These are phyloP conservation scores for Nannoperca australis DNA, from an alignment of 2,797 vertebrate species.

Conservation along the genomic window DNA sequence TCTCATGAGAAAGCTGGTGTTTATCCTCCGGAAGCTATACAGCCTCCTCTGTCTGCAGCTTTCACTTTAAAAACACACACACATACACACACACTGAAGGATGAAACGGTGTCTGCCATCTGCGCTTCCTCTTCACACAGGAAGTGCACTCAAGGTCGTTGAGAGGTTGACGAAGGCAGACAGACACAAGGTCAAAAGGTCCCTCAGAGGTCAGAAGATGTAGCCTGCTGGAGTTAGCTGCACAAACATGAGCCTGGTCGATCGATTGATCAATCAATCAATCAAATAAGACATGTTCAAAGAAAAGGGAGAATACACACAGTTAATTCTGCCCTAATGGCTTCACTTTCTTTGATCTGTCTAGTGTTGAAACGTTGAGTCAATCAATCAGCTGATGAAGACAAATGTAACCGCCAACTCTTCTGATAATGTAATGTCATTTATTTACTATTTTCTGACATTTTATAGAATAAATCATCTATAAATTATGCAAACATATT, in stretches of 20 bases:
- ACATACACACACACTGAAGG: constrained; percentile 6
- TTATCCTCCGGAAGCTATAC: constrained; percentile 51
- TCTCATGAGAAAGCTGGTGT: constrained; percentile 72
- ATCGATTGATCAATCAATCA: background rate
- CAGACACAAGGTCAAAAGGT: constrained; percentile 22
- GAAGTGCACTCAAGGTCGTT: constrained; percentile 43
- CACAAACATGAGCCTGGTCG: background rate
- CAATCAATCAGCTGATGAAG: background rate
- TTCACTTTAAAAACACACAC: constrained; percentile 39
- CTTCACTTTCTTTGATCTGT: background rate
- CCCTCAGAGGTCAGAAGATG: constrained; percentile 5
- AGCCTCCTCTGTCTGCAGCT: constrained; percentile 38
- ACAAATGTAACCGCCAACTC: background rate
- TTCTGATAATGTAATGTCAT: too few species aligned
- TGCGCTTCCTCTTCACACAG: constrained; percentile 44
- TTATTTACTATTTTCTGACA: too few species aligned
- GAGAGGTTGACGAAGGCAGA: constrained; percentile 36
- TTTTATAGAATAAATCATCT: background rate
- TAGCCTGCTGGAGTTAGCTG: background rate
- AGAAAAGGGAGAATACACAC: background rate
- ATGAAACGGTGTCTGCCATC: constrained; percentile 22
- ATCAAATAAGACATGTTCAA: background rate
- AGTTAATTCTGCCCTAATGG: too few species aligned
- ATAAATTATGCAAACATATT: background rate
- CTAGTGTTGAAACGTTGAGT: background rate